Percentiles rank a stretch among this genome's conserved stretches.
Evolutionary conservation across 1,140 invertebrate genomes (phyloP).

Genomic region (Littorina saxatilis): DNA sequence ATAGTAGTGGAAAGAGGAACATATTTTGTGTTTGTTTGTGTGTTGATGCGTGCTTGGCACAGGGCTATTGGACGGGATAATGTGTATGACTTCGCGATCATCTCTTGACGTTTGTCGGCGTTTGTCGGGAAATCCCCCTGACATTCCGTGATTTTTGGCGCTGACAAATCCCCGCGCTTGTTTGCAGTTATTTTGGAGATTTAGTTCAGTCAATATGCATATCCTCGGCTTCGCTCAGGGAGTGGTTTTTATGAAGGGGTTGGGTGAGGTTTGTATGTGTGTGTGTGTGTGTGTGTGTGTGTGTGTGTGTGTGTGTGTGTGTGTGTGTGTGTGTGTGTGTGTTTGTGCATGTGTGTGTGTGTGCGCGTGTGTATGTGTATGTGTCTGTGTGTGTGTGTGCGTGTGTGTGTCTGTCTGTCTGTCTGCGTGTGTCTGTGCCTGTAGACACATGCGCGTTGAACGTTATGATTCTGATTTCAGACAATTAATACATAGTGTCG

Average conservation of each 20-base stretch:
- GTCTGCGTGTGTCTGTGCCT: no score
- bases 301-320: neutral
- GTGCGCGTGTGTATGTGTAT: neutral
- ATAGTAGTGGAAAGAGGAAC: no score
- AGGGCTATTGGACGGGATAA: neutral
- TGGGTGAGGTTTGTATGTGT: no score
- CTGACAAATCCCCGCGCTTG: neutral
- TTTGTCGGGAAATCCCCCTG: neutral
- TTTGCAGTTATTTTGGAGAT: neutral
- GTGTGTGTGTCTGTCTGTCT: no score
- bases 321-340: conserved; percentile 7
- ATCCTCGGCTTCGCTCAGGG: neutral
- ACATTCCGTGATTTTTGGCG: conserved; percentile 3
- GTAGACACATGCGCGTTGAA: no score
- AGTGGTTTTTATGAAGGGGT: no score
- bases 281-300: no score
- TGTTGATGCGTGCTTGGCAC: neutral
- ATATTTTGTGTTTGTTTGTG: no score
- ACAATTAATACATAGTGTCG: no score
- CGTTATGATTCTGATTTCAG: no score
- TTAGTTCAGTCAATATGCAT: neutral
- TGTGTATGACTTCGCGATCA: neutral
- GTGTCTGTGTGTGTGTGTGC: neutral
- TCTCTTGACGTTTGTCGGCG: conserved; percentile 5
- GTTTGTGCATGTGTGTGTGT: no score